A percentile compares a stretch with the other conserved stretches of the same genome.
Evolutionary conservation across 2,113 vertebrate species (phyloP).

Genomic region (Sturnira hondurensis): DNA sequence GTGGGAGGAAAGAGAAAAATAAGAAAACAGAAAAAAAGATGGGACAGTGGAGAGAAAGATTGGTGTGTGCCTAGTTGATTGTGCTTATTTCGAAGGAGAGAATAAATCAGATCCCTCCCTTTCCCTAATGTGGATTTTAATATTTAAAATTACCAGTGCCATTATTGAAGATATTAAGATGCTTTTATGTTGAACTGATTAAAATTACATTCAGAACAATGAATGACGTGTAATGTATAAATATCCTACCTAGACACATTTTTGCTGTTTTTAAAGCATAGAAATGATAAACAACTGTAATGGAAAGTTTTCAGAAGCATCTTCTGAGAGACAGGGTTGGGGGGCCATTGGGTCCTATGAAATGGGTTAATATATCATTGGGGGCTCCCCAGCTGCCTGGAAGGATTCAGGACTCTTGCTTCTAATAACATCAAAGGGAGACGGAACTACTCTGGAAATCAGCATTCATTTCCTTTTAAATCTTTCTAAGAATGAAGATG

Average conservation of each 20-base stretch:
- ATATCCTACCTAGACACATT: neutral
- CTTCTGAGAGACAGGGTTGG: neutral
- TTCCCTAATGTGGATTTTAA: slow-evolving; percentile 77
- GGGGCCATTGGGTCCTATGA: neutral
- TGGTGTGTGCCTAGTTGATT: neutral
- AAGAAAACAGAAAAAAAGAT: neutral
- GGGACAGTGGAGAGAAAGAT: neutral
- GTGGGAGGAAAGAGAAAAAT: neutral
- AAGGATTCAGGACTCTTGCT: neutral
- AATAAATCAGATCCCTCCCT: neutral
- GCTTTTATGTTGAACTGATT: slow-evolving; percentile 72
- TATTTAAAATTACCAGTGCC: slow-evolving; percentile 78
- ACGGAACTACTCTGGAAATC: neutral
- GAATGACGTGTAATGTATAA: slow-evolving; percentile 37
- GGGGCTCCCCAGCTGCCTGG: neutral
- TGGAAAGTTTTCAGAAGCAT: slow-evolving; percentile 26
- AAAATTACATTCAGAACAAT: slow-evolving; percentile 71
- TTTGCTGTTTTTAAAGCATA: neutral
- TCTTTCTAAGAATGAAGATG: neutral
- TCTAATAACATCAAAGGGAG: neutral
- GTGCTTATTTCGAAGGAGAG: neutral
- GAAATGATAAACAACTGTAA: neutral
- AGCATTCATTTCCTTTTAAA: neutral
- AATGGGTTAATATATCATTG: neutral
- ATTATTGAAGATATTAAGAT: slow-evolving; percentile 78